Percentiles rank a stretch among this genome's conserved stretches.
phyloP scores from a whole-genome alignment of 1,140 invertebrate genomes.

The Steinernema feltiae region DNA sequence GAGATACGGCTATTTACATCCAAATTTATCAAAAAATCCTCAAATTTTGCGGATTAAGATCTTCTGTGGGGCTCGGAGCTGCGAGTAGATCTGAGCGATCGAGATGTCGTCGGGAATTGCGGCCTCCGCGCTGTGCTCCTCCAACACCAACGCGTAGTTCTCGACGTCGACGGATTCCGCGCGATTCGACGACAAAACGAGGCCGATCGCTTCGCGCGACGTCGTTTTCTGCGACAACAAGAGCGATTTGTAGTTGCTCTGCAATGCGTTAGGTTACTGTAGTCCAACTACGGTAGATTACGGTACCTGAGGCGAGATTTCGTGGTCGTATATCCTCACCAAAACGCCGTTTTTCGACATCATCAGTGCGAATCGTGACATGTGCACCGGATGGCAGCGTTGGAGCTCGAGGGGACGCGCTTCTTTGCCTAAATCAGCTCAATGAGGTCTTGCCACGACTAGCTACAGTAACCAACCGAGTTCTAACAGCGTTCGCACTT shows the following conservation, averaged over 20 bases:
- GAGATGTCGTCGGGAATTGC: conserved; percentile 31
- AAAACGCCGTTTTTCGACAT: conserved; percentile 30
- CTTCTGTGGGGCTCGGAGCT: neutral
- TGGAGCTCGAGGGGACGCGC: conserved; percentile 35
- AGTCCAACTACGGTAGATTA: neutral
- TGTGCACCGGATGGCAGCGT: conserved; percentile 28
- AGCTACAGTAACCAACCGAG: neutral
- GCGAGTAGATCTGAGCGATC: conserved; percentile 6
- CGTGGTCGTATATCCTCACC: conserved; percentile 32
- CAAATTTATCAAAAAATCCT: neutral
- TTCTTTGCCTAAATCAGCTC: conserved; percentile 24
- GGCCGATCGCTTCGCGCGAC: conserved; percentile 20
- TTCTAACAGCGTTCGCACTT: conserved; percentile 6
- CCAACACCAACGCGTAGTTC: conserved; percentile 16
- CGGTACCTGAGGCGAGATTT: conserved; percentile 35
- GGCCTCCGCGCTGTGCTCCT: conserved; percentile 16
- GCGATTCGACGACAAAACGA: conserved; percentile 27
- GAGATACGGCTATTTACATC: neutral
- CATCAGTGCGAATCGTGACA: conserved; percentile 31
- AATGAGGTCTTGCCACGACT: conserved; percentile 18
- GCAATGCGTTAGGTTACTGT: conserved; percentile 6
- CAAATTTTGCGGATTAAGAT: neutral
- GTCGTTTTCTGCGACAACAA: conserved; percentile 28
- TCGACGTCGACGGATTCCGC: neutral
- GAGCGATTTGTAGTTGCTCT: conserved; percentile 38